Evolutionary conservation across 53 echinoderm and acorn worm genomes (phyloP).

Genomic region (Paracentrotus lividus): DNA sequence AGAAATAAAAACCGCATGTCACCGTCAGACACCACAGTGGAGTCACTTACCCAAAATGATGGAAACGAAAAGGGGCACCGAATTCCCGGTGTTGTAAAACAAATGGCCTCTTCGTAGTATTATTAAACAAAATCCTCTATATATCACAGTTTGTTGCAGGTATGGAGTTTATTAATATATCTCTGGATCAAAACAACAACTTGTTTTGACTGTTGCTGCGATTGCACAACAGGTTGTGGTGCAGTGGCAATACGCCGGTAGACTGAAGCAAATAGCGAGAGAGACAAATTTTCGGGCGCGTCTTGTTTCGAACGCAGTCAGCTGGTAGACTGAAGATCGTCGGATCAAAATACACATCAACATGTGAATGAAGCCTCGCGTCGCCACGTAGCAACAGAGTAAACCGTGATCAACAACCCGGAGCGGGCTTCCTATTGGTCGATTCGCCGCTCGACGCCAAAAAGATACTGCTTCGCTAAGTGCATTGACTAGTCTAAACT

Average conservation of each 20-base stretch:
- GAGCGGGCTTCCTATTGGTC: slow-evolving; percentile 47
- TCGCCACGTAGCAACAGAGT: slow-evolving; percentile 73
- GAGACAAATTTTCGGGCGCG: slow-evolving; percentile 34
- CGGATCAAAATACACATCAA: slow-evolving; percentile 68
- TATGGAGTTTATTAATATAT: not conserved
- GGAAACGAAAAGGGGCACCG: not conserved
- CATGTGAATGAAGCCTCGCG: slow-evolving; percentile 71
- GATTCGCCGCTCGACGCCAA: not conserved
- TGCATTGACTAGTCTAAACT: slow-evolving; percentile 3
- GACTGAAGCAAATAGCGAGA: not conserved
- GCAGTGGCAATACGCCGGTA: not conserved
- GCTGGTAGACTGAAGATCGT: slow-evolving; percentile 63
- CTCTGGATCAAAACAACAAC: slow-evolving; percentile 37
- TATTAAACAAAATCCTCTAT: not conserved
- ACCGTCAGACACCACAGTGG: not conserved
- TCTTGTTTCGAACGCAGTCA: slow-evolving; percentile 64
- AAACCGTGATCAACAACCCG: slow-evolving; percentile 62
- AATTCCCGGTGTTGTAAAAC: not conserved
- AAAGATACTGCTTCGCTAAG: not conserved
- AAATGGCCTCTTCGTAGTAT: not conserved
- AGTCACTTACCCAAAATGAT: not conserved
- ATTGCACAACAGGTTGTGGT: slow-evolving; percentile 25
- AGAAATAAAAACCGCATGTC: not conserved
- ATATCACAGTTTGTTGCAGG: not conserved
- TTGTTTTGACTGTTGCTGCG: slow-evolving; percentile 65